Percentiles rank a stretch among this genome's conserved stretches.
These are phyloP conservation scores for Xiphias gladius DNA, from an alignment of 2,113 vertebrate genomes.

Conservation along the genomic window DNA sequence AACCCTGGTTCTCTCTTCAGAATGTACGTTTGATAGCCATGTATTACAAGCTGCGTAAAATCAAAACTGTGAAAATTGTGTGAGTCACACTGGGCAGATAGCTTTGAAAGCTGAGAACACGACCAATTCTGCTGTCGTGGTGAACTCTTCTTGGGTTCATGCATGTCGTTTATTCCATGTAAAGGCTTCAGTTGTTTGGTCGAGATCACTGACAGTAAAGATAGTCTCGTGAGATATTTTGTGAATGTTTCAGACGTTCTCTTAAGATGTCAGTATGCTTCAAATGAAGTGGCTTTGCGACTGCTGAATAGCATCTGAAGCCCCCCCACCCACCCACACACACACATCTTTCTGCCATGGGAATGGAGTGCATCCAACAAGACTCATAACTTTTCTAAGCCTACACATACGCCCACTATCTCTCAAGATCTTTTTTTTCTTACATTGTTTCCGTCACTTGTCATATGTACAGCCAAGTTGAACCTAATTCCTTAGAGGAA, in stretches of 20 bases:
- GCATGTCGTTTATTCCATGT: background rate
- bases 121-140: background rate
- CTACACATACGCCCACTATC: background rate
- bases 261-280: conserved; percentile 4
- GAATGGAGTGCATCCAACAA: background rate
- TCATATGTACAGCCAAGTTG: background rate
- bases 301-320: background rate
- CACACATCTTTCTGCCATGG: background rate
- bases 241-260: background rate
- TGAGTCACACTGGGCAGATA: conserved; percentile 14
- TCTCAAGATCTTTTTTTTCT: background rate
- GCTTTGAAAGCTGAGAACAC: background rate
- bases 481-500: background rate
- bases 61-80: conserved; percentile 24
- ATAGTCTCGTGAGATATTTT: background rate
- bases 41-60: background rate
- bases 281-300: background rate
- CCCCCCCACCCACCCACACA: background rate
- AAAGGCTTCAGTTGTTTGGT: background rate
- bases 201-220: background rate
- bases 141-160: background rate
- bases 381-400: background rate
- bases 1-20: conserved; percentile 2
- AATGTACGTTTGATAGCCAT: conserved; percentile 14
- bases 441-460: background rate